Conservation (phyloP, 1,140 invertebrate species). For the Euwallacea similis region DNA sequence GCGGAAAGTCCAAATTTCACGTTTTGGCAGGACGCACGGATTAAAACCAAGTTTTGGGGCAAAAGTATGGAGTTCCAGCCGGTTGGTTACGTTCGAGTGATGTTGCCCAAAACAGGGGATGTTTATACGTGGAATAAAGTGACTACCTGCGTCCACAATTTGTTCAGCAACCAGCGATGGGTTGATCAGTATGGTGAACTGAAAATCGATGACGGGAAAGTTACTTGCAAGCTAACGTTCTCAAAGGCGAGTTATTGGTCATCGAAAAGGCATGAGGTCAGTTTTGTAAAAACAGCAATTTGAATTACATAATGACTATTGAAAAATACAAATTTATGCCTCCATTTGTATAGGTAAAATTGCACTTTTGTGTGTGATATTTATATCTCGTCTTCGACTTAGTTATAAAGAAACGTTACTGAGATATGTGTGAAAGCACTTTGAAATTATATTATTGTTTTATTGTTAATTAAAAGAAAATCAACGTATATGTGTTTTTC, state of each 20-base stretch:
- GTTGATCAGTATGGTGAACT: slow-evolving; percentile 87
- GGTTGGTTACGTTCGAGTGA: slow-evolving; percentile 64
- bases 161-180: slow-evolving; percentile 81
- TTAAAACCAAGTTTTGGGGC: slow-evolving; percentile 90
- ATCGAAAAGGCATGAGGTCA: slow-evolving; percentile 70
- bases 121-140: slow-evolving; percentile 86
- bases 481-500: slow-evolving; percentile 5
- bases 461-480: not conserved
- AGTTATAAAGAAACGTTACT: not conserved
- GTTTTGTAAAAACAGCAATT: not conserved
- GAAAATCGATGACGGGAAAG: slow-evolving; percentile 66
- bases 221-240: slow-evolving; percentile 79
- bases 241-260: slow-evolving; percentile 83
- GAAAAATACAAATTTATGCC: not conserved
- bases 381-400: slow-evolving; percentile 1
- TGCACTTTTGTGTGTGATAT: not conserved
- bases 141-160: slow-evolving; percentile 84
- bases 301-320: not conserved
- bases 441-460: not conserved
- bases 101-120: slow-evolving; percentile 60
- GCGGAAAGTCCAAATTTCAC: slow-evolving; percentile 76
- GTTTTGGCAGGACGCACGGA: slow-evolving; percentile 80
- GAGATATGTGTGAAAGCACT: not conserved
- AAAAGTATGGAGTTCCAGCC: slow-evolving; percentile 90
- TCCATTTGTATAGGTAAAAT: not conserved